These are phyloP conservation scores for Cabera pusaria DNA, from an alignment of 2,888 invertebrate genomes.

Conservation along the genomic window DNA sequence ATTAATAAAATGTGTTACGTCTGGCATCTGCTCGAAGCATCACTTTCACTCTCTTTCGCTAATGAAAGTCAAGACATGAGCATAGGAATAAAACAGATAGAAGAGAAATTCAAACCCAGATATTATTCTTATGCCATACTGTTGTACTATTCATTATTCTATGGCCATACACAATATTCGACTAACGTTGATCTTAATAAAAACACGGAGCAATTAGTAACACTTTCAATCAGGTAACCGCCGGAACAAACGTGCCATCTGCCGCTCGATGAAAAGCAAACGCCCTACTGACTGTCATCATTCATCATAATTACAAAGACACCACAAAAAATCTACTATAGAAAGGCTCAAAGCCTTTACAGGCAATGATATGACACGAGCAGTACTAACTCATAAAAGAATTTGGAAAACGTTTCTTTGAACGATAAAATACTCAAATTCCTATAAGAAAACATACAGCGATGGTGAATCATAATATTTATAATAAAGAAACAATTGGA, in stretches of 20 bases:
- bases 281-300: constrained; percentile 54
- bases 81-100: constrained; percentile 33
- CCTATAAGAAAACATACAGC: constrained; percentile 41
- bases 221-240: constrained; percentile 26
- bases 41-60: constrained; percentile 63
- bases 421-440: constrained; percentile 9
- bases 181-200: constrained; percentile 17
- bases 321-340: constrained; percentile 43
- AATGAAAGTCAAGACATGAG: constrained; percentile 66
- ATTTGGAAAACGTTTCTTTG: constrained; percentile 20
- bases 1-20: constrained; percentile 63
- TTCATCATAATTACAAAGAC: constrained; percentile 60
- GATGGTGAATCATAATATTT: constrained; percentile 62
- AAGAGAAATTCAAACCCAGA: constrained; percentile 19
- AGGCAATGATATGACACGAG: constrained; percentile 35
- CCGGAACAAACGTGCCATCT: constrained; percentile 42
- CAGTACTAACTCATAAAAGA: constrained; percentile 25
- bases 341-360: constrained; percentile 37
- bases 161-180: constrained; percentile 22
- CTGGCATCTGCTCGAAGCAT: constrained; percentile 59
- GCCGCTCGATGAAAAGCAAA: constrained; percentile 47
- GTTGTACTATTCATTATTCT: no score
- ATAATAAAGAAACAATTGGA: constrained; percentile 66
- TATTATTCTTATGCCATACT: constrained; percentile 18
- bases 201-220: constrained; percentile 32